Percentiles rank a stretch among this genome's conserved stretches.
These are phyloP conservation scores for Aspiorhynchus laticeps DNA, from an alignment of 2,113 vertebrate genomes.

Conservation along the genomic window DNA sequence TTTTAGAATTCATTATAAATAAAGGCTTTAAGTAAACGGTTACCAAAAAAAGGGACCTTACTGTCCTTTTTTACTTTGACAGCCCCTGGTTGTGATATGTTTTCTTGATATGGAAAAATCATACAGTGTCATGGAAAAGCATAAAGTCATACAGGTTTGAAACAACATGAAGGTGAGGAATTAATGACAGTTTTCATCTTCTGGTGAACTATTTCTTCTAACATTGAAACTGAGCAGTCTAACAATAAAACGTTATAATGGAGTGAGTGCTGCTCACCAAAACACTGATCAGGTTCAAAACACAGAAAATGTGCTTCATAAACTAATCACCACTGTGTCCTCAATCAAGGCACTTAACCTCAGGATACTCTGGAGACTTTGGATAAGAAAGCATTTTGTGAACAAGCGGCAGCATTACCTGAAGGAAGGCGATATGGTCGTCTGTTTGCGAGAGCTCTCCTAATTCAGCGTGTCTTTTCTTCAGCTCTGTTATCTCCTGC, in stretches of 20 bases:
- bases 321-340: neutral
- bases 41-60: neutral
- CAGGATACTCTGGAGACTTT: neutral
- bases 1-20: neutral
- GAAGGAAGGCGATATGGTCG: conserved; percentile 73
- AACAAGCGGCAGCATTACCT: conserved; percentile 60
- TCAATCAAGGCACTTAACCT: neutral
- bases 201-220: too few species aligned
- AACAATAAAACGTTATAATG: neutral
- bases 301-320: neutral
- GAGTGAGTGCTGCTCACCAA: neutral
- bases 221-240: neutral
- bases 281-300: neutral
- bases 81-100: neutral
- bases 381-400: neutral
- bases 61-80: neutral
- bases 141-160: neutral
- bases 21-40: neutral
- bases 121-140: too few species aligned
- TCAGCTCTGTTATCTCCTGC: conserved; percentile 71
- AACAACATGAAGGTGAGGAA: neutral
- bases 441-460: conserved; percentile 68
- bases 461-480: conserved; percentile 69
- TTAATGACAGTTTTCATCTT: neutral
- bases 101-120: neutral